Conservation (phyloP, 2,888 invertebrate genomes). For the Bellardia pandia region DNA sequence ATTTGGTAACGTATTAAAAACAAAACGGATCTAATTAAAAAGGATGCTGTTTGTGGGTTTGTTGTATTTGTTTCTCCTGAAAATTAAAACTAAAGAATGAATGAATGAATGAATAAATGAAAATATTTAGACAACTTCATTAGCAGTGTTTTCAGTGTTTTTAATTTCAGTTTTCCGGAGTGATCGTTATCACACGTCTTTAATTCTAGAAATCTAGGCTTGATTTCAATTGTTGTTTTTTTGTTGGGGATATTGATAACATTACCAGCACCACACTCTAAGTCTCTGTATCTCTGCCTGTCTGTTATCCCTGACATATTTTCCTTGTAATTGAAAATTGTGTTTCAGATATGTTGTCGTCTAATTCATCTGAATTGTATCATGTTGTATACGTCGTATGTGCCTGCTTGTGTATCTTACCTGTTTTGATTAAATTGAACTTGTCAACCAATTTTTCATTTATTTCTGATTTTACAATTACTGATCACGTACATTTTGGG, state of each 20-base stretch:
- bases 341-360: conserved; percentile 9
- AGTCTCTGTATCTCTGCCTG: neutral
- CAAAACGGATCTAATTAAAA: conserved; percentile 72
- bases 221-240: neutral
- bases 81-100: neutral
- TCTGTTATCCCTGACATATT: conserved; percentile 25
- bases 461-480: conserved; percentile 39
- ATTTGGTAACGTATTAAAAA: conserved; percentile 38
- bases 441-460: conserved; percentile 50
- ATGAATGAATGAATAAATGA: conserved; percentile 5
- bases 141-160: conserved; percentile 21
- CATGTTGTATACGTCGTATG: neutral
- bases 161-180: conserved; percentile 56
- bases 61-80: neutral
- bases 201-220: conserved; percentile 38
- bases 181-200: conserved; percentile 47
- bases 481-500: conserved; percentile 69
- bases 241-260: neutral
- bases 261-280: neutral
- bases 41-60: conserved; percentile 60
- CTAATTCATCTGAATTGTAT: conserved; percentile 49
- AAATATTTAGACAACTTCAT: conserved; percentile 62
- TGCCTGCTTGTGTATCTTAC: conserved; percentile 10
- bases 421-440: conserved; percentile 49
- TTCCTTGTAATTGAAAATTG: conserved; percentile 50